Conservation (phyloP, 2,888 invertebrate genomes). For the Drosophila borealis region DNA sequence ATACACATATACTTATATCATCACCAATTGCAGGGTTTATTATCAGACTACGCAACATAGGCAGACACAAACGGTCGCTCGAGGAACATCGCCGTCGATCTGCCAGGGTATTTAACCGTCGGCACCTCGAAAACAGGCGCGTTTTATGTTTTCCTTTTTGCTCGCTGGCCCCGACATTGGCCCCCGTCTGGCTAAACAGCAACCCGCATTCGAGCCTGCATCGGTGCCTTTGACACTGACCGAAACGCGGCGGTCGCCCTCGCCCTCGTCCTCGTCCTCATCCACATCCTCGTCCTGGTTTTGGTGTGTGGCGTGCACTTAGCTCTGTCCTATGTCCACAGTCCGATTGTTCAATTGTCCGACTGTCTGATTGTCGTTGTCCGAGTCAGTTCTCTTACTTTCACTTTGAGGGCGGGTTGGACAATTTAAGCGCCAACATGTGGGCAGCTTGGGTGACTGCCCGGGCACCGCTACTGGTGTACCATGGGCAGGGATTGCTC, state of each 20-base stretch:
- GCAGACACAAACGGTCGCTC: too few relatives aligned
- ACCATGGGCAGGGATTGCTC: neutral
- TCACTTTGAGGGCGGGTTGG: constrained; percentile 4
- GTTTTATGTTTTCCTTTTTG: constrained; percentile 14
- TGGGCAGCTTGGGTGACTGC: neutral
- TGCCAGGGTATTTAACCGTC: neutral
- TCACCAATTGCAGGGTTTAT: too few relatives aligned
- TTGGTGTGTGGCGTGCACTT: constrained; percentile 18
- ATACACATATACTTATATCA: too few relatives aligned
- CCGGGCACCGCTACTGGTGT: neutral
- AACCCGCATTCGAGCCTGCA: neutral
- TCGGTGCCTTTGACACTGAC: constrained; percentile 68
- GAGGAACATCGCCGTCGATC: too few relatives aligned
- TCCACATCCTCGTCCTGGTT: neutral
- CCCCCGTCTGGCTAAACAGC: neutral
- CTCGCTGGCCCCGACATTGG: constrained; percentile 45
- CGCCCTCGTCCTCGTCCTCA: neutral
- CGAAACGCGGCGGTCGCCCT: constrained; percentile 18
- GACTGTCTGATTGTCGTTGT: constrained; percentile 21
- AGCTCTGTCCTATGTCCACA: constrained; percentile 29
- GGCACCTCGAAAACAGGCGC: neutral
- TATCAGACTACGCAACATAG: too few relatives aligned
- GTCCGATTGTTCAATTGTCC: constrained; percentile 42
- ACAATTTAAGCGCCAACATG: neutral
- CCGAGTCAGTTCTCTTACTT: constrained; percentile 28